A percentile compares a stretch with the other conserved stretches of the same genome.
These are phyloP conservation scores for Apodemia hepburni DNA, from an alignment of 2,888 invertebrate genomes.

Conservation along the genomic window DNA sequence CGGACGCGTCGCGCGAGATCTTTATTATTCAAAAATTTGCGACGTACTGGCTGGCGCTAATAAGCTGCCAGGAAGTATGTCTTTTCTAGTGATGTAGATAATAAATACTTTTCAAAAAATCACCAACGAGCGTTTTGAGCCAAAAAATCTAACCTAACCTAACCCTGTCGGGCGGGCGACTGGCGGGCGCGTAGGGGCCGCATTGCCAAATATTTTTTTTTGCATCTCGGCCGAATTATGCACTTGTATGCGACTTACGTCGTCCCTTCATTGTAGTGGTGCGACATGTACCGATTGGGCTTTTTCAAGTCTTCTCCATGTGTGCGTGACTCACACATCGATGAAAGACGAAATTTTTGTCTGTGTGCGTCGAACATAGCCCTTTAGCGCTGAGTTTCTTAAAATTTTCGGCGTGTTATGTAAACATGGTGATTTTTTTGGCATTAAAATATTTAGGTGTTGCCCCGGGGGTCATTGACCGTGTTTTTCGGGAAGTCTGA, in stretches of 20 bases:
- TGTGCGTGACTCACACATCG: conserved; percentile 67
- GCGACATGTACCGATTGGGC: conserved; percentile 75
- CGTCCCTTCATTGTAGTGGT: conserved; percentile 78
- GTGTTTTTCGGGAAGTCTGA: conserved; percentile 75
- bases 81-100: conserved; percentile 61
- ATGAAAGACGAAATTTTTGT: conserved; percentile 58
- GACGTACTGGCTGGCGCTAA: conserved; percentile 56
- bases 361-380: conserved; percentile 60
- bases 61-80: conserved; percentile 57
- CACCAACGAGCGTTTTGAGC: conserved; percentile 76
- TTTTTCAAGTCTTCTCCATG: conserved; percentile 66
- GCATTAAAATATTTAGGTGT: conserved; percentile 73
- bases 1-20: conserved; percentile 50
- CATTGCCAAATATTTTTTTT: conserved; percentile 81
- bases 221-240: conserved; percentile 81
- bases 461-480: conserved; percentile 66
- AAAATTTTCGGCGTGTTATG: conserved; percentile 74
- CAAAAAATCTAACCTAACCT: conserved; percentile 81
- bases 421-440: conserved; percentile 65
- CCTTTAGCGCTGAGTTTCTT: conserved; percentile 67
- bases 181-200: conserved; percentile 79
- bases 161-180: conserved; percentile 79
- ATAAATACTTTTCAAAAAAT: conserved; percentile 70
- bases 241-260: conserved; percentile 80
- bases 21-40: conserved; percentile 66